Base-by-base conservation (phyloP, 2,113 vertebrate genomes). In the Silurus glanis region DNA sequence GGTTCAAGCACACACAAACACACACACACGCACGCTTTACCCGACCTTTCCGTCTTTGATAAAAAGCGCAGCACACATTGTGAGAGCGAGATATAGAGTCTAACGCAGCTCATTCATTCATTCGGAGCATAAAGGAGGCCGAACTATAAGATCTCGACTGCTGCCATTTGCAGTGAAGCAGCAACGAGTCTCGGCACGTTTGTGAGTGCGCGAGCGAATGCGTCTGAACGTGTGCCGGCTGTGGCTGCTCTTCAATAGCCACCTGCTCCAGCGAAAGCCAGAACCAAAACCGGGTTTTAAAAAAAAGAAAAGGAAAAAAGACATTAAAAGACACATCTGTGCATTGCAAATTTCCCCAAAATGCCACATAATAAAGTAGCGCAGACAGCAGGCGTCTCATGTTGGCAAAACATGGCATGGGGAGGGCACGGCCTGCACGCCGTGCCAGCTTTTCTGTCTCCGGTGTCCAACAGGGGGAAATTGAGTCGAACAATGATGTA, bases 311-410 rank as follows among this genome's bases (percentile, higher is more conserved):
- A 37, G 3, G 1, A 37, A 37, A 23, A 76, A 66, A 67, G 5
- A 3, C 10, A 47, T 25, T 49, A 85, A 53, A n/a, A 4, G 6
- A 21, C 10, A 80, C 78, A 80, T 80, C 78, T 80, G 78, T 80
- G 56, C 56, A 61, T 80, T 61, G 83, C 79, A 76, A 37, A 37
- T 71, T 72, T 69, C 56, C 49, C 47, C n/a, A n/a, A 64, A 71
- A 80, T 61, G 86, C 66, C 28, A 72, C 61, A 69, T 55, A 78
- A 88, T 85, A 67, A 67, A 80, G 78, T 80, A 80, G 53, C 51
- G 53, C 84, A 91, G 91, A 87, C 84, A 86, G 80, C 69, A 56
- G 83, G 83, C 59, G 80, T 85, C 86, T 45, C 17, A 28, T n/a
- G 64, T 53, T 88, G 45, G 89, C 81, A 75, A 9, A 17, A 21